A percentile compares a stretch with the other conserved stretches of the same genome.
These are phyloP conservation scores for Batillaria attramentaria DNA, from an alignment of 1,140 invertebrate species.

Conservation along the genomic window DNA sequence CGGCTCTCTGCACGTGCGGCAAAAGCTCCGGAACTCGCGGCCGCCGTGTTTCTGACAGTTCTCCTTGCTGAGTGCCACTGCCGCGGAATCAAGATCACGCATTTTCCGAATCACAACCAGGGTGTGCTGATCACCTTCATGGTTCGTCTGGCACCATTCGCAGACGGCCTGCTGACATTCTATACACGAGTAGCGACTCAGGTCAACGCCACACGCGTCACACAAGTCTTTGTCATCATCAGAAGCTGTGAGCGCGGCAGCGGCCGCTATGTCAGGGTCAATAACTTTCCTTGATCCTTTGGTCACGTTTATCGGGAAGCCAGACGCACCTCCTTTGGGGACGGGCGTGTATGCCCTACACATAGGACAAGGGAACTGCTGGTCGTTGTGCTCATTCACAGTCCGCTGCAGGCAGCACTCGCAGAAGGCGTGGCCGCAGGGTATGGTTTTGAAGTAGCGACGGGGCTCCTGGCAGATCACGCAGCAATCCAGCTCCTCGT, in stretches of 20 bases:
- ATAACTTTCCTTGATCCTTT: too few species aligned
- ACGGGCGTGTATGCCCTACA: neutral
- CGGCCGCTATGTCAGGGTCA: too few species aligned
- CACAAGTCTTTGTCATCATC: too few species aligned
- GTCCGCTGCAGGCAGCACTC: slow-evolving; percentile 11
- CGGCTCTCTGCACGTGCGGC: neutral
- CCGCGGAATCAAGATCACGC: neutral
- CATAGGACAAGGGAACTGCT: neutral
- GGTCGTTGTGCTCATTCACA: neutral
- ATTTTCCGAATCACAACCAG: neutral
- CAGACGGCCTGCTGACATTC: too few species aligned
- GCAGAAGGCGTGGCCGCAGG: neutral
- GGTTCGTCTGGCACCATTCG: neutral
- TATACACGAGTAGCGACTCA: too few species aligned
- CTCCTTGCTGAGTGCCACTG: neutral
- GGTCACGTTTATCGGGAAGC: neutral
- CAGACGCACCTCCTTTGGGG: neutral
- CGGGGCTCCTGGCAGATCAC: neutral
- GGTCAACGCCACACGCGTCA: too few species aligned
- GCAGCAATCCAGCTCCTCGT: neutral
- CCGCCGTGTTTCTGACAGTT: slow-evolving; percentile 1
- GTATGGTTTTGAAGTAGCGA: neutral
- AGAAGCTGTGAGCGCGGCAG: too few species aligned
- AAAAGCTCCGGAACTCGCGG: neutral
- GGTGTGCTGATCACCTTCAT: neutral